Conservation (phyloP, 2,797 vertebrate genomes). For the Scyliorhinus canicula region DNA sequence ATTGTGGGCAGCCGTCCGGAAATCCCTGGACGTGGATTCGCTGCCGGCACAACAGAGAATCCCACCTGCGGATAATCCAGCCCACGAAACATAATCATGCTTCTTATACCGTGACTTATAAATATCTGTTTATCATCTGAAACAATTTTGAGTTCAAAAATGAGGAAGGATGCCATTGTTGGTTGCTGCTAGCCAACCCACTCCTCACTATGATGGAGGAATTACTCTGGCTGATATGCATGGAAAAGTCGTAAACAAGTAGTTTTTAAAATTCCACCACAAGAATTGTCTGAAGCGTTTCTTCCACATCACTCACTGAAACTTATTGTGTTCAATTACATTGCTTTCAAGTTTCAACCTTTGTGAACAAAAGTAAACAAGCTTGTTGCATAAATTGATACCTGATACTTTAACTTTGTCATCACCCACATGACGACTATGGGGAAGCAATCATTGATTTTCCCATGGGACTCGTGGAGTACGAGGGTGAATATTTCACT, state of each 20-base stretch:
- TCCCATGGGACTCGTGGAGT: too few species aligned
- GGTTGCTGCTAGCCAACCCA: not conserved
- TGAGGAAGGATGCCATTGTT: not conserved
- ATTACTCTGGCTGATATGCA: not conserved
- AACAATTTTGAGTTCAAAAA: not conserved
- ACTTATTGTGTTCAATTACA: too few species aligned
- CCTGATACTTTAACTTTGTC: too few species aligned
- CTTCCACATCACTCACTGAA: not conserved
- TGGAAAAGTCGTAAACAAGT: conserved; percentile 33
- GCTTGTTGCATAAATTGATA: not conserved
- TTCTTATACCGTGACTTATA: not conserved
- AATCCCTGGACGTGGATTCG: too few species aligned
- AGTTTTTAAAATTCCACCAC: conserved; percentile 30
- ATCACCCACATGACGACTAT: too few species aligned
- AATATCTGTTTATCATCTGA: not conserved
- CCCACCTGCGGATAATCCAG: too few species aligned
- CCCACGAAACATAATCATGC: not conserved
- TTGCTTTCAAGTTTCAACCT: not conserved
- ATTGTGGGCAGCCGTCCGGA: too few species aligned
- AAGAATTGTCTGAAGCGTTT: not conserved
- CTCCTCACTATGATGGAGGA: not conserved
- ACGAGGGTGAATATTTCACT: too few species aligned
- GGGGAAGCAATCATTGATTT: too few species aligned
- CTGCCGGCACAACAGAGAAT: too few species aligned
- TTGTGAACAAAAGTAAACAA: too few species aligned